Evolutionary conservation across 2,113 vertebrate species (phyloP).

Genomic region (Steatornis caripensis): DNA sequence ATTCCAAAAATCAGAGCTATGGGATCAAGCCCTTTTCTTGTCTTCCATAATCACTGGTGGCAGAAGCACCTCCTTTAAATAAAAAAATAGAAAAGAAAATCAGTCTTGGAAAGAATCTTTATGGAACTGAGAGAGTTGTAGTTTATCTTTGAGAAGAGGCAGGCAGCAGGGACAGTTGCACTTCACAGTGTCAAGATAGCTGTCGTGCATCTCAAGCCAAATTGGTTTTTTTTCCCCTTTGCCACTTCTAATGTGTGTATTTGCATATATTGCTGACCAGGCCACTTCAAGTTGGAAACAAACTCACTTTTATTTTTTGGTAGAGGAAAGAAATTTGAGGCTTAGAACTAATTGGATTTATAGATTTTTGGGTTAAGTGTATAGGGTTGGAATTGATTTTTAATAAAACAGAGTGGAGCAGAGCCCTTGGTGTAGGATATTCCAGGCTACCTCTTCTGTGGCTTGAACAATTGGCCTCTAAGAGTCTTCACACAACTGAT

Average conservation of each 20-base stretch:
- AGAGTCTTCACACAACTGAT: neutral
- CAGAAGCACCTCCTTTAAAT: neutral
- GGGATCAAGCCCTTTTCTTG: neutral
- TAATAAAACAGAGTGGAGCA: neutral
- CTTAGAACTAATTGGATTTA: neutral
- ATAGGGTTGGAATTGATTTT: neutral
- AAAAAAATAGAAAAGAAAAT: neutral
- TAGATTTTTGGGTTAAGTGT: neutral
- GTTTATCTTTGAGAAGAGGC: neutral
- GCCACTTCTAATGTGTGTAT: neutral
- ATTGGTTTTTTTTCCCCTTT: neutral
- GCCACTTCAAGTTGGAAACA: neutral
- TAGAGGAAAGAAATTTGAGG: neutral
- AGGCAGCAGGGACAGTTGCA: accelerated
- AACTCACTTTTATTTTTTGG: neutral
- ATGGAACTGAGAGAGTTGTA: neutral
- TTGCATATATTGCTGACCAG: neutral
- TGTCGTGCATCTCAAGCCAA: neutral
- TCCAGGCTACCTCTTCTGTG: neutral
- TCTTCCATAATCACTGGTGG: neutral
- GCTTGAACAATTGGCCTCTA: neutral
- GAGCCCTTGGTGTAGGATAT: neutral
- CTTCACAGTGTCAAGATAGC: neutral
- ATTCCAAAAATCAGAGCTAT: neutral
- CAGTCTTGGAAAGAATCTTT: neutral